A percentile compares a stretch with the other conserved stretches of the same genome.
Conservation (phyloP, 2,113 vertebrate species). For the Tachysurus fulvidraco region DNA sequence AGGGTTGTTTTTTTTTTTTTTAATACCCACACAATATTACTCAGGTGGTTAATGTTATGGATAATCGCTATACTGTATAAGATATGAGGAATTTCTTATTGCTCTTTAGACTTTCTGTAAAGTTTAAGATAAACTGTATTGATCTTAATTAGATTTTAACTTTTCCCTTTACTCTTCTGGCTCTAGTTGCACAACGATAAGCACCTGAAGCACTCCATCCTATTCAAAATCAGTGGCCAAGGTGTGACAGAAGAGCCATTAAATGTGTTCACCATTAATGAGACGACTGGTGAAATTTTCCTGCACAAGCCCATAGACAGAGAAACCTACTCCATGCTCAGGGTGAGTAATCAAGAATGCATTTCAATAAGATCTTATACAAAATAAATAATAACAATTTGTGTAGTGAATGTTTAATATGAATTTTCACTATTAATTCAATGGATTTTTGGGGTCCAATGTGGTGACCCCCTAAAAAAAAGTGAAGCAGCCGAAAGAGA, state of each 20-base stretch:
- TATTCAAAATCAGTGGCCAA: conserved; percentile 70
- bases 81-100: background rate
- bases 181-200: conserved; percentile 69
- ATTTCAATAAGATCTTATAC: background rate
- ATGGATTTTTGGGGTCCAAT: too few relatives aligned
- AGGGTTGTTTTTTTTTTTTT: too few relatives aligned
- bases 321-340: conserved; percentile 62
- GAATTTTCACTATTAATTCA: too few relatives aligned
- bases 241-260: conserved; percentile 68
- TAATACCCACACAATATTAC: too few relatives aligned
- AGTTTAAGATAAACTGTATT: too few relatives aligned
- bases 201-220: fast-evolving
- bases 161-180: background rate
- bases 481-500: too few relatives aligned
- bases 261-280: conserved; percentile 70
- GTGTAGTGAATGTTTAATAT: too few relatives aligned
- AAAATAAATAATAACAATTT: too few relatives aligned
- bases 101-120: too few relatives aligned
- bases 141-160: background rate
- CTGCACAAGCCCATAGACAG: conserved; percentile 69
- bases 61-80: too few relatives aligned
- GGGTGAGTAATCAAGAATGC: conserved; percentile 65
- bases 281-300: conserved; percentile 56
- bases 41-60: too few relatives aligned
- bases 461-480: too few relatives aligned